Base-by-base conservation (phyloP, 2,797 vertebrate species). In the Clamator glandarius region DNA sequence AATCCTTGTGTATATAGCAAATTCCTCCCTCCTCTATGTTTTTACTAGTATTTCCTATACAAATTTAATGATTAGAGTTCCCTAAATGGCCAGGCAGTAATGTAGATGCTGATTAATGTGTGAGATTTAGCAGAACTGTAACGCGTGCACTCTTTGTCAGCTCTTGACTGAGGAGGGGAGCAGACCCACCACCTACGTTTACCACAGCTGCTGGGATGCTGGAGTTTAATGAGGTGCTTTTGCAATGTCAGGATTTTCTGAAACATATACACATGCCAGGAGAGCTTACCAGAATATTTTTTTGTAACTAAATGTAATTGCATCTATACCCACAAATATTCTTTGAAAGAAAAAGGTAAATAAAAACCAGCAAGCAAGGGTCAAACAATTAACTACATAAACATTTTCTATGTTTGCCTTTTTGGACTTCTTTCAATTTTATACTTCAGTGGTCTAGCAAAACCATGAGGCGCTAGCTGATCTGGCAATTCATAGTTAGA, bases 281-380 rank as follows among this genome's bases (percentile, higher is more conserved):
- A 94, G 51, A 33, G 35, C 69, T 83, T 91, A 64, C 54, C 50
- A 39, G 61, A 73, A 9, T 61, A 68, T 82, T 86, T 94, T 80
- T 87, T 87, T 33, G 58, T 80, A 93, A 95, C 69, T 76, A 84
- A 87, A 92, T 72, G 51, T 84, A 92, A 87, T 86, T 89, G 84
- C 55, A 83, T 54, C 12, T 62, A 83, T 57, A 82, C 15, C 25
- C 8, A 0, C 50, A 41, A 57, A 62, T 87, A 87, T 95, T 68
- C 41, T 50, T 15, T 75, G 74, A 86, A 12, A 77, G 59, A 83
- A 44, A 35, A 17, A 55, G 61, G 84, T n/a, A 70, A 90, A 89
- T 26, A 87, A 92, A 92, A 96, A 26, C 1, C 46, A 90, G 39
- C 46, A 73, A 75, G 76, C 0, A 4, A 44, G 81, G 86, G 42